Evolutionary conservation across 2,888 invertebrate genomes (phyloP), one percentile per base, ranked within the genome.

Genomic region (Himalopsyche tibetana): DNA sequence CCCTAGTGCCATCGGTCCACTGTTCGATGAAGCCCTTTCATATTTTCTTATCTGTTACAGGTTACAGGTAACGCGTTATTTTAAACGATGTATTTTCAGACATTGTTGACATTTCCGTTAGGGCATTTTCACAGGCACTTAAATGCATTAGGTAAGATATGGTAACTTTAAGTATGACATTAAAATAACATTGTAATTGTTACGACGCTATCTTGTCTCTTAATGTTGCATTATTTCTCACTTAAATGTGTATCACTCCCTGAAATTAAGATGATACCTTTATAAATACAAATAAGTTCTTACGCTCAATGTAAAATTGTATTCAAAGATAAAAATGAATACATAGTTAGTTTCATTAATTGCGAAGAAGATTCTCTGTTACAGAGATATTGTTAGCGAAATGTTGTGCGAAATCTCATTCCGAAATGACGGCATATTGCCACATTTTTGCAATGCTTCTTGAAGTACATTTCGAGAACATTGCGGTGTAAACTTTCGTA

Each of bases 121-220:
- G 28, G 63, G 4, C 56, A 63, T 63, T 63, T 63, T 63, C 63
- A 63, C 63, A 63, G 63, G 63, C 63, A 63, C 63, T 63, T 63
- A 63, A 63, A 63, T 63, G 63, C 63, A 63, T 63, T 63, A 63
- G 63, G 5, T 63, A 63, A 63, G 63, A 63, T 63, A 63, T 63
- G 63, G 63, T 28, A 63, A 63, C 63, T 19, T 19, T 63, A 63
- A 63, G 63, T 63, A 63, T 19, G 9, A 63, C 63, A 63, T 63
- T 63, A 63, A 63, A 63, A 63, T 63, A 19, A 63, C 63, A 63
- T 63, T 63, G 63, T 63, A 63, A 63, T 63, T 63, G 63, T 63
- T 19, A 63, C 63, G 28, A n/a, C n/a, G 63, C 63, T 19, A 63
- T 63, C 63, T 63, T 63, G 63, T 63, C 63, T 63, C 63, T 63